Evolutionary conservation across 2,113 vertebrate genomes (phyloP), one percentile per base, ranked within the genome.

Genomic region (Corvus cornix): DNA sequence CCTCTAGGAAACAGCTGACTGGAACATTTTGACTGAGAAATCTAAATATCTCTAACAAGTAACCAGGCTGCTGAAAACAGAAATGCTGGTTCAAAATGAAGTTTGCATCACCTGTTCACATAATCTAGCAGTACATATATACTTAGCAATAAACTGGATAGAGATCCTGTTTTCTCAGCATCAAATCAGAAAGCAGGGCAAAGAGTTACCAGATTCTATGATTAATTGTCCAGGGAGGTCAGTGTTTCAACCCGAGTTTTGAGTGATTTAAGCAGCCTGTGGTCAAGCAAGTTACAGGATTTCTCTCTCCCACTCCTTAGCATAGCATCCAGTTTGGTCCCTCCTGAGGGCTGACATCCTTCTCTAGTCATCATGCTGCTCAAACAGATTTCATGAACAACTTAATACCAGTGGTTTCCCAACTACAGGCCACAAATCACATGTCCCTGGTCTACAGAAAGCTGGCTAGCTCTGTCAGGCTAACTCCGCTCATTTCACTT

Each of bases 351-450:
- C 60, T 72, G 58, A 56, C 80, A 81, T 46, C 49, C 81, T 63
- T 49, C 72, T 76, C 62, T 7, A 60, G n/a, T 27, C 66, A 82
- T 41, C 58, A n/a, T 10, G 62, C 52, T 84, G 74, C 77, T 27
- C 6, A 89, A 81, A 41, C 3, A 84, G 52, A 60, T 75, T 84
- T 84, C 73, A 91, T 24, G 27, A 95, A 87, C 69, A 83, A 46
- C 39, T 84, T 89, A 78, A 87, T 91, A 55, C 41, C 78, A 91
- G 91, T 83, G 81, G 89, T 87, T 96, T 96, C 87, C 78, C 58
- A 91, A 35, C 49, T 56, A 41, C 0, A 21, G 81, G 66, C 78
- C 93, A 82, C 84, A 93, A 91, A 77, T 87, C 78, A 85, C 78
- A 87, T 87, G 89, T 26, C 31, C 74, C 17, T 66, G 26, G 30